Evolutionary conservation across 2,113 vertebrate species (phyloP).

Genomic region (Steatornis caripensis): DNA sequence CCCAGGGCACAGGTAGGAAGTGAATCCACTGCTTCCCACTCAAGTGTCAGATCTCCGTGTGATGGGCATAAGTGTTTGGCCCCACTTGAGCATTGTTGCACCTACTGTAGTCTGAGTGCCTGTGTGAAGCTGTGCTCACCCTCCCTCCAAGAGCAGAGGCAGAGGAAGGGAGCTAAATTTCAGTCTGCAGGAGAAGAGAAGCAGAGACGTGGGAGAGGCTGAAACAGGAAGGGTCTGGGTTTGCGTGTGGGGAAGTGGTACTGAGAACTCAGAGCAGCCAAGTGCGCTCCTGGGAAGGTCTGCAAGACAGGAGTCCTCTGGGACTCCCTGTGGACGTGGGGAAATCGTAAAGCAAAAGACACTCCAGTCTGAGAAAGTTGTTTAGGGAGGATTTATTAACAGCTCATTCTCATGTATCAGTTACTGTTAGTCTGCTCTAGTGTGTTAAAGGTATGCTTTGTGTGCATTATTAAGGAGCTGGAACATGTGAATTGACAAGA

Average conservation of each 20-base stretch:
- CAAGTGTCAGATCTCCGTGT: no score
- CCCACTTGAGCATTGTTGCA: background rate
- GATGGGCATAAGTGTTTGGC: background rate
- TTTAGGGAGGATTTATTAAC: background rate
- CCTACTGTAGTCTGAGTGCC: background rate
- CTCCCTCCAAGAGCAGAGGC: background rate
- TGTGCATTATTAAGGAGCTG: background rate
- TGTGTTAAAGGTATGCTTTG: background rate
- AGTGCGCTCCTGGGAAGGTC: background rate
- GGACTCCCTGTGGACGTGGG: background rate
- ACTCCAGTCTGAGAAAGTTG: background rate
- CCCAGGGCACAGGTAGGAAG: background rate
- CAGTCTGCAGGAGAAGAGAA: background rate
- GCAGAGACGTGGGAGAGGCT: background rate
- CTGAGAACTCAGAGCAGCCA: background rate
- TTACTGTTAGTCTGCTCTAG: background rate
- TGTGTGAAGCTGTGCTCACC: background rate
- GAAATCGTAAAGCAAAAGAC: background rate
- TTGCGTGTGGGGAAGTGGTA: rapidly evolving
- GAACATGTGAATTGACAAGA: background rate
- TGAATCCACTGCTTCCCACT: background rate
- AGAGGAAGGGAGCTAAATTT: background rate
- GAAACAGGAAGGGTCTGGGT: background rate
- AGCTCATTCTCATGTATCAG: background rate
- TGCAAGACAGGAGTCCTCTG: background rate